phyloP scores from a whole-genome alignment of 2,113 vertebrate species.

The Buteo buteo region DNA sequence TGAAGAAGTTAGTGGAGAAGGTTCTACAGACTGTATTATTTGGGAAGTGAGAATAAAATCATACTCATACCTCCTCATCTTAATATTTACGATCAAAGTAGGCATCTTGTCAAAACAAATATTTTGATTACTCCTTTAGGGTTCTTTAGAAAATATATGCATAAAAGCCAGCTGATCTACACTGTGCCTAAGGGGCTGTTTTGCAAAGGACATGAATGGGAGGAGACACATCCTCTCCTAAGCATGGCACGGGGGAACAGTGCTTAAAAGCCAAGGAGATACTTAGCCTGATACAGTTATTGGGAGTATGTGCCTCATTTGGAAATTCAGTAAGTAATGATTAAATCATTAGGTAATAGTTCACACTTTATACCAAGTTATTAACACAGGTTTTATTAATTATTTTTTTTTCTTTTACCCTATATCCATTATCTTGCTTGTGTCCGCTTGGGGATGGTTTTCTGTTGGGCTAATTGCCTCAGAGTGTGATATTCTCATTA shows the following conservation, averaged over 20 bases:
- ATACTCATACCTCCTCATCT: neutral
- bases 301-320: neutral
- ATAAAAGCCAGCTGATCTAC: neutral
- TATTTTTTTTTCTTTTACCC: neutral
- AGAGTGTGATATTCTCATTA: neutral
- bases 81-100: constrained; percentile 2
- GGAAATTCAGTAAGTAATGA: neutral
- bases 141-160: neutral
- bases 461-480: neutral
- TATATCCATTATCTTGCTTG: neutral
- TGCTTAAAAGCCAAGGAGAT: neutral
- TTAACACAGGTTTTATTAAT: neutral
- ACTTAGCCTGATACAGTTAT: neutral
- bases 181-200: neutral
- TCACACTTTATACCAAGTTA: neutral
- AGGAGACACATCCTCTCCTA: neutral
- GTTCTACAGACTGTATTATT: neutral
- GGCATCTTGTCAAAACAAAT: neutral
- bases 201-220: neutral
- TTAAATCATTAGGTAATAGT: neutral
- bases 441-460: neutral
- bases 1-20: neutral
- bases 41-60: neutral
- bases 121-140: neutral
- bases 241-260: neutral